These are phyloP conservation scores for Corvus hawaiiensis DNA, from an alignment of 2,113 vertebrate genomes.

Conservation along the genomic window DNA sequence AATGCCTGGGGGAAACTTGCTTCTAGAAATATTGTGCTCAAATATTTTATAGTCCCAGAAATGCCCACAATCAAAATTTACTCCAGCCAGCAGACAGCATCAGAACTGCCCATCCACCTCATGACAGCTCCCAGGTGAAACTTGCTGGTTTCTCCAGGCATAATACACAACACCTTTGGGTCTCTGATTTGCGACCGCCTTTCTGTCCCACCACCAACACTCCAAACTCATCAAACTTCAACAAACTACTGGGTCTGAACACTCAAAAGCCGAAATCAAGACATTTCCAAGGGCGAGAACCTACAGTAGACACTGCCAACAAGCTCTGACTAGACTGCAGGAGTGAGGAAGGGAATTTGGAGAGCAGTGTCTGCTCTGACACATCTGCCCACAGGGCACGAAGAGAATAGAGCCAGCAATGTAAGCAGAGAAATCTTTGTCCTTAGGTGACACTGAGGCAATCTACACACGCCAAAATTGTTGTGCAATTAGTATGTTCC, in stretches of 20 bases:
- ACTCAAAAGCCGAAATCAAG: not conserved
- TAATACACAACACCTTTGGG: accelerated
- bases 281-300: not conserved
- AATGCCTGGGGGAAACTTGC: not conserved
- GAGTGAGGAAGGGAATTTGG: not conserved
- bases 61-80: not conserved
- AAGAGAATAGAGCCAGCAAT: not conserved
- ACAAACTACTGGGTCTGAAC: not conserved
- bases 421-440: slow-evolving; percentile 18
- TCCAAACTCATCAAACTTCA: not conserved
- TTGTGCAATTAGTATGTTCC: slow-evolving; percentile 44
- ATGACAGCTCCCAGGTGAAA: not conserved
- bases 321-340: slow-evolving; percentile 27
- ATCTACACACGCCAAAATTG: not conserved
- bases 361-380: slow-evolving; percentile 15
- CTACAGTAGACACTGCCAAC: not conserved
- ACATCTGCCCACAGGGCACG: not conserved
- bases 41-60: not conserved
- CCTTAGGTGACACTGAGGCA: slow-evolving; percentile 38
- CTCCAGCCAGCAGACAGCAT: not conserved
- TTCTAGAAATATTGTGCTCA: not conserved
- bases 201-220: not conserved
- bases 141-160: not conserved
- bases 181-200: not conserved
- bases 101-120: not conserved